Evolutionary conservation across 2,888 invertebrate genomes (phyloP).

Genomic region (Oscheius sp.): DNA sequence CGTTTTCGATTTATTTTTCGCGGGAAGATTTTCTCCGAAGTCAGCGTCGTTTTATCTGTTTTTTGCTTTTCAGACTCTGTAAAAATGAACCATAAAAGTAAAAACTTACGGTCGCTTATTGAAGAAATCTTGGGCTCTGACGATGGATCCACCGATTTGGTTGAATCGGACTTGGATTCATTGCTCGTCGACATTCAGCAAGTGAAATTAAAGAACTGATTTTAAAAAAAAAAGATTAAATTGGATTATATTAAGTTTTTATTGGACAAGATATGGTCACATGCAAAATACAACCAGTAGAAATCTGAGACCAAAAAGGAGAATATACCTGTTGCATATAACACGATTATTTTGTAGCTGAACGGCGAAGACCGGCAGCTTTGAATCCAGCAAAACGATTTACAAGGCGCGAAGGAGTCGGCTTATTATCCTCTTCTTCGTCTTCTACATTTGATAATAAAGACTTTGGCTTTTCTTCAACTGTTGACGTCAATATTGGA

Average conservation of each 20-base stretch:
- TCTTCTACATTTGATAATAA: neutral
- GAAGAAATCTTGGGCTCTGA: too few relatives aligned
- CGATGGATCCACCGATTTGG: too few relatives aligned
- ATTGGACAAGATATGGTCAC: neutral
- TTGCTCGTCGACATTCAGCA: too few relatives aligned
- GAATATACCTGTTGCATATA: neutral
- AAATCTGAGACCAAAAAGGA: neutral
- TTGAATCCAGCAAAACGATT: slow-evolving; percentile 16
- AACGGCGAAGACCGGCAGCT: slow-evolving; percentile 11
- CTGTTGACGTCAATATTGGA: neutral
- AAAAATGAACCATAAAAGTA: too few relatives aligned
- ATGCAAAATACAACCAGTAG: neutral
- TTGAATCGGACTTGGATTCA: too few relatives aligned
- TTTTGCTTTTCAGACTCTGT: too few relatives aligned
- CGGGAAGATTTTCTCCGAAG: neutral
- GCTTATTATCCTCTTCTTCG: neutral
- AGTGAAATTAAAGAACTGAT: too few relatives aligned
- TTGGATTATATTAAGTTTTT: neutral
- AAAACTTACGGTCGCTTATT: too few relatives aligned
- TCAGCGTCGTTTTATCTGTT: too few relatives aligned
- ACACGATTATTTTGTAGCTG: neutral
- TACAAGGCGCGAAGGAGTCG: neutral
- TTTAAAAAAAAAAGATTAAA: neutral
- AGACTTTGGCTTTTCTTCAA: neutral
- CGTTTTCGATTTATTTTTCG: neutral